Evolutionary conservation across 2,797 vertebrate species (phyloP), one percentile per base, ranked within the genome.

Genomic region (Tachyglossus aculeatus): DNA sequence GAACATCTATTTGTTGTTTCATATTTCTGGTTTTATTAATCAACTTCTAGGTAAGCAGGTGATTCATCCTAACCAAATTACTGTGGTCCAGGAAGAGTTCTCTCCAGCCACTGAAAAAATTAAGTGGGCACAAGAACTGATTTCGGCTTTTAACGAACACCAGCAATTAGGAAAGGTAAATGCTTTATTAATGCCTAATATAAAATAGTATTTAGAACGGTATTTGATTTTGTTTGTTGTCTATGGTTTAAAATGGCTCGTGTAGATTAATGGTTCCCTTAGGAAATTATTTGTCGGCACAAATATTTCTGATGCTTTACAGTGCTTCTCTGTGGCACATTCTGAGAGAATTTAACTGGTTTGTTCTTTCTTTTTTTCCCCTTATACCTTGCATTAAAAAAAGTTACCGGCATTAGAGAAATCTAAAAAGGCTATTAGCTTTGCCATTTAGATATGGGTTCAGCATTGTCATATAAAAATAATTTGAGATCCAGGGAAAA

Each of bases 41-140:
- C 73, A 89, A 86, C 81, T 83, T 81, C 56, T 85, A 99, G 98
- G 98, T 88, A 99, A 99, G 90, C 96, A 99, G 93, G 96, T 99
- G 86, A 99, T 99, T 92, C 98, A 99, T 90, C 98, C 98, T 18
- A 96, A 94, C 85, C 98, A 99, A 92, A 92, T 99, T 78, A 89
- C 94, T 54, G 88, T 93, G 80, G 98, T 99, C 75, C 98, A 99
- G 85, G 95, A 97, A 75, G 95, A 97, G 92, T 99, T 99, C 88
- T 96, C 95, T 78, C 97, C 98, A 1, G 95, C 95, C 88, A 90
- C 87, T 58, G 95, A 96, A 86, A 95, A 94, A 89, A 88, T 96
- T 78, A 94, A 94, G 88, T 98, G 97, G 97, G 96, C 98, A 50
- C 88, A 88, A 74, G 95, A 98, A 87, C 94, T 99, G 86, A 97